Evolutionary conservation across 2,113 vertebrate species (phyloP), one percentile per base, ranked within the genome.

Genomic region (Nerophis lumbriciformis): DNA sequence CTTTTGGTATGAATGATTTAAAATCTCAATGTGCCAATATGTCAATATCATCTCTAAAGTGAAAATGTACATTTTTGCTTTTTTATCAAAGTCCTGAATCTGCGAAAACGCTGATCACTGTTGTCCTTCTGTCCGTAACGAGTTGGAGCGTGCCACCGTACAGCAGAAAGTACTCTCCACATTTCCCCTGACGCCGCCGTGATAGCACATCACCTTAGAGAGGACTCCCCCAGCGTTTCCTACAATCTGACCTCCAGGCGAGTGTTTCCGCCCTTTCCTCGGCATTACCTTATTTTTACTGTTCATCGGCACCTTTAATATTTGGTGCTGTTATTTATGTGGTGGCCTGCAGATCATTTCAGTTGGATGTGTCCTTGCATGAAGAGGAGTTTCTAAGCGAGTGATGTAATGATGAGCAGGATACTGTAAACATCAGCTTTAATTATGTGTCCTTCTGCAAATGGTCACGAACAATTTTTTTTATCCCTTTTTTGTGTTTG

Each of bases 181-280:
- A 37, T 13, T 72, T 66, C 71, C 69, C 61, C 53, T 3, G 66
- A 49, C 69, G 55, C 14, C 28, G 12, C 48, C 63, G 61, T 79
- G 77, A 86, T 73, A 71, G 79, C 67, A 75, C 62, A 72, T 69
- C 65, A 37, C 9, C 58, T 68, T 62, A 53, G 54, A 68, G 53
- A 51, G 62, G 50, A 61, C 66, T 53, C 59, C 58, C 63, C 63
- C 55, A 21, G 55, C 64, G 70, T 66, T 50, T 68, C 73, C 77
- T 71, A 59, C 52, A 49, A 81, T 75, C 66, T 69, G 52, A 68
- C 79, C 77, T 72, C 64, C 37, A 76, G 76, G 77, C 59, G 37
- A 53, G 42, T 11, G 19, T 53, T 56, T 65, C 48, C 56, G 51
- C 47, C n/a, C 38, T 48, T 13, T 47, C 50, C 51, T 54, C 49